Percentiles rank a stretch among this genome's conserved stretches.
These are phyloP conservation scores for Microcebus griseorufus DNA, from an alignment of 2,113 vertebrate genomes.

Conservation along the genomic window DNA sequence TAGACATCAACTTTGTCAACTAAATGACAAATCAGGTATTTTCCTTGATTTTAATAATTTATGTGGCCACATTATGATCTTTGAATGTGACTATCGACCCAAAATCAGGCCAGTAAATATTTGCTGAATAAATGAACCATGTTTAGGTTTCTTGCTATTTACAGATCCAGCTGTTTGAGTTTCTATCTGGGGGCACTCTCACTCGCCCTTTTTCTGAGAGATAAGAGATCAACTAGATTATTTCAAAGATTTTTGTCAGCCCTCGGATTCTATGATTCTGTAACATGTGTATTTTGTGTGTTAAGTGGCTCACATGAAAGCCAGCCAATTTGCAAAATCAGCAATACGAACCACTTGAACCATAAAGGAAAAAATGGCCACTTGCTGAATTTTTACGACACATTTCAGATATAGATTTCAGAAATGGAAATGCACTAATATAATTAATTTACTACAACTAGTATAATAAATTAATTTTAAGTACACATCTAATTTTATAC, in stretches of 20 bases:
- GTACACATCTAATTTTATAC: not conserved
- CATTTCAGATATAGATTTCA: constrained; percentile 35
- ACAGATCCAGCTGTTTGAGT: not conserved
- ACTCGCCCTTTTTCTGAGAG: not conserved
- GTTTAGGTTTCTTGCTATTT: not conserved
- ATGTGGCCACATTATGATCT: not conserved
- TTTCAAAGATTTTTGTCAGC: not conserved
- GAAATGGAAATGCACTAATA: constrained; percentile 3
- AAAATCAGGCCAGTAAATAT: not conserved
- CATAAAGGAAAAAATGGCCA: constrained; percentile 34
- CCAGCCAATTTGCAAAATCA: constrained; percentile 39
- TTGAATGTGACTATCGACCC: not conserved
- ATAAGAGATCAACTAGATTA: not conserved
- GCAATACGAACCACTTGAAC: not conserved
- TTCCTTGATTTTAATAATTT: constrained; percentile 12
- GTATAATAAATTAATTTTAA: not conserved
- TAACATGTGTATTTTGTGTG: constrained; percentile 32
- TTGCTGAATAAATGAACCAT: not conserved
- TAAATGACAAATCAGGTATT: not conserved
- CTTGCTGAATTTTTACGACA: constrained; percentile 38
- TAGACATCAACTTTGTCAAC: not conserved
- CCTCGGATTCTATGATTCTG: not conserved
- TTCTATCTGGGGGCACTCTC: not conserved
- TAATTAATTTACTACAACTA: constrained; percentile 35
- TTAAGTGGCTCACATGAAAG: not conserved